These are phyloP conservation scores for Eurystomus glaucurus DNA, from an alignment of 2,797 vertebrate species.

Conservation along the genomic window DNA sequence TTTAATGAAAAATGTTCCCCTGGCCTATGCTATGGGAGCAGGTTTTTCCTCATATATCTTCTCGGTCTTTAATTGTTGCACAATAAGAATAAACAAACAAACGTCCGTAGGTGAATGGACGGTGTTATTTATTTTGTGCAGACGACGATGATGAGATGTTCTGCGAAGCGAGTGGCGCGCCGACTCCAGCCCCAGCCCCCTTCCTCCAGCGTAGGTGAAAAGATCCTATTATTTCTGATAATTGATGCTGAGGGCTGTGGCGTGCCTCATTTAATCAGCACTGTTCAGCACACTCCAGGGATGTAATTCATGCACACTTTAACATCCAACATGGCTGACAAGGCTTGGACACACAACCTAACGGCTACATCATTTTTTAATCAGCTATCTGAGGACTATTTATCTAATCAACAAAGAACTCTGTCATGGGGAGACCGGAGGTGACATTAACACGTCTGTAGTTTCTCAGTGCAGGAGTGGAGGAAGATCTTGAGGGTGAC, in stretches of 20 bases:
- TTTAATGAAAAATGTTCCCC: background rate
- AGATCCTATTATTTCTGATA: constrained; percentile 70
- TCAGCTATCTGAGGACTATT: constrained; percentile 63
- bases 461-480: background rate
- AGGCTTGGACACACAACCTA: constrained; percentile 19
- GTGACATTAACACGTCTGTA: background rate
- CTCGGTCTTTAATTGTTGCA: background rate
- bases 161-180: background rate
- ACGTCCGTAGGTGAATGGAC: background rate
- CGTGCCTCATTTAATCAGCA: constrained; percentile 67
- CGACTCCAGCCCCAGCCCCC: constrained; percentile 26
- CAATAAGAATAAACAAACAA: background rate
- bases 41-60: background rate
- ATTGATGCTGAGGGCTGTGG: constrained; percentile 75
- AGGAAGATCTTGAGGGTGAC: background rate
- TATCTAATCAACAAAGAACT: constrained; percentile 62
- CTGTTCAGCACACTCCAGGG: constrained; percentile 32
- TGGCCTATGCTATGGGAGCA: background rate
- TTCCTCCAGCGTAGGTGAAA: constrained; percentile 46
- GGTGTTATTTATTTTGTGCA: background rate
- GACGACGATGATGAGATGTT: background rate
- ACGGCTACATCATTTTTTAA: constrained; percentile 36
- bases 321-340: constrained; percentile 52
- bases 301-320: constrained; percentile 32
- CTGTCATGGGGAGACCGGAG: background rate